Conservation (phyloP, 2,113 vertebrate genomes). For the Scomber scombrus region DNA sequence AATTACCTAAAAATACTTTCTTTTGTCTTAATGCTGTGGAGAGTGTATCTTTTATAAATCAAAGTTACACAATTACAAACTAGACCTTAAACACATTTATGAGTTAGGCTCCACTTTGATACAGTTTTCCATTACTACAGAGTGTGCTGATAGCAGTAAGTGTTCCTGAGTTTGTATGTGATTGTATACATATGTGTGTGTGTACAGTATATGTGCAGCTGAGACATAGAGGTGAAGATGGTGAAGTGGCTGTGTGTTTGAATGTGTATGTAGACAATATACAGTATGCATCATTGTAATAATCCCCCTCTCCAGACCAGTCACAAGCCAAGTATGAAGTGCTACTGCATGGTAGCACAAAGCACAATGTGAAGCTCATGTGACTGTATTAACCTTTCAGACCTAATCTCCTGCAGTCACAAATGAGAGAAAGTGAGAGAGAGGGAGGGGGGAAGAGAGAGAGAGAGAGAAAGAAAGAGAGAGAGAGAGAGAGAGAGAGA, state of each 20-base stretch:
- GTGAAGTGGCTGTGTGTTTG: neutral
- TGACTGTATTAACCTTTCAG: slow-evolving; percentile 81
- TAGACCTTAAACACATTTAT: neutral
- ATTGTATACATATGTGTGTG: neutral
- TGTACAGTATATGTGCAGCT: neutral
- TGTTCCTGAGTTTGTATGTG: neutral
- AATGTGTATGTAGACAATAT: slow-evolving; percentile 6
- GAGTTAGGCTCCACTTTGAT: neutral
- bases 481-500: neutral
- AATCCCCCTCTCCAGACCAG: slow-evolving; percentile 60
- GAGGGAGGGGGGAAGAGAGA: neutral
- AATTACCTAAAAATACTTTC: neutral
- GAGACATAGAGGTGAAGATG: neutral
- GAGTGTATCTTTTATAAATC: neutral
- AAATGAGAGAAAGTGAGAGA: slow-evolving; percentile 49
- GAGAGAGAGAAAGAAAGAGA: slow-evolving; percentile 9
- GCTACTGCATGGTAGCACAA: slow-evolving; percentile 74
- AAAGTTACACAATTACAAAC: neutral
- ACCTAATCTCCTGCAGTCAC: slow-evolving; percentile 76
- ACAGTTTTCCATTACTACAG: neutral
- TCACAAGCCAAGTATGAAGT: slow-evolving; percentile 74
- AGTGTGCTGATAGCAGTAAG: neutral
- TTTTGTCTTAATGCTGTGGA: neutral
- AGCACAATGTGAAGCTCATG: slow-evolving; percentile 82
- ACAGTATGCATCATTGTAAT: slow-evolving; percentile 35